Base-by-base conservation (phyloP, 2,888 invertebrate genomes). In the Diabrotica balteata region DNA sequence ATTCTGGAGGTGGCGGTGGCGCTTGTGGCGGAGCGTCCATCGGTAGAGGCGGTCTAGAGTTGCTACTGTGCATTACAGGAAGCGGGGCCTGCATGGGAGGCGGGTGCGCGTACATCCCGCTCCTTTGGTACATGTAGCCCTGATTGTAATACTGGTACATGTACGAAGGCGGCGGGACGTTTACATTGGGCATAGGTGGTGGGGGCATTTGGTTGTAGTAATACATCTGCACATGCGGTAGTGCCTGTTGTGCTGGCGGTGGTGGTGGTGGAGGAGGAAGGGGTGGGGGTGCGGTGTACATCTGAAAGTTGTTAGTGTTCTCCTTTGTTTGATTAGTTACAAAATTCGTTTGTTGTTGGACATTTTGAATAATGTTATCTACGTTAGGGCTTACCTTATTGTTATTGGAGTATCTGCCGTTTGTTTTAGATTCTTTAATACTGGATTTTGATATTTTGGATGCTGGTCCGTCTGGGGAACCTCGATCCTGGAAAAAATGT, bases 1-100 rank as follows among this genome's bases (percentile, higher is more conserved):
- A 81, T 43, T 85, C 85, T n/a, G 86, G 89, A 51, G 90, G 90
- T 10, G 90, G 90, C 32, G 90, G 90, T 7, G 89, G 89, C 61
- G 86, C 85, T 53, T 86, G 85, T 1, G 90, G 90, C 46, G 89
- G 90, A 8, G 89, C 89, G 74, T 86, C 88, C 63, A 84, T 83
- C 6, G 89, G 89, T 72, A 88, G 82, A 0, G 89, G 89, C 59
- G 84, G 86, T 59, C 80, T 81, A 53, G 76, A 72, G 55, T 59
- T 66, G 47, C 53, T 49, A 45, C 43, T 57, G 42, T 45, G 68
- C 52, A 67, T 65, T 52, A 66, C 43, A 8, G 65, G 77, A 50
- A 5, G 32, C 32, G 73, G 79, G 50, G 10, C 8, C n/a, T 75
- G 75, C 59, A 59, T 53, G 7, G 53, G 46, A n/a, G 60, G 50